A percentile compares a stretch with the other conserved stretches of the same genome.
Evolutionary conservation across 1,140 invertebrate species (phyloP).

Genomic region (Phymastichus coffea): DNA sequence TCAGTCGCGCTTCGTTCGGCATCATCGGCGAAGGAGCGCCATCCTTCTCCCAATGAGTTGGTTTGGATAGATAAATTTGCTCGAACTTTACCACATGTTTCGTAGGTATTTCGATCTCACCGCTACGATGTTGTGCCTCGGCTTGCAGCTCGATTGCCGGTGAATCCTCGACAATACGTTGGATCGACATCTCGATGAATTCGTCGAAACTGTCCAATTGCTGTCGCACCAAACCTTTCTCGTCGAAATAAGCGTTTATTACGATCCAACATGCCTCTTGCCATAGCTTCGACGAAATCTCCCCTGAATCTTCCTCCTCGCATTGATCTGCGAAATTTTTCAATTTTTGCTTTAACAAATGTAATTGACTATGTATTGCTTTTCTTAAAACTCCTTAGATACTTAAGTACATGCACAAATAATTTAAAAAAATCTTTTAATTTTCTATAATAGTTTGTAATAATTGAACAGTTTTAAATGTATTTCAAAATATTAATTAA

Average conservation of each 20-base stretch:
- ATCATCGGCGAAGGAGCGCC: conserved; percentile 97
- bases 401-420: too few relatives aligned
- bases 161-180: conserved; percentile 97
- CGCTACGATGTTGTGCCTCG: conserved; percentile 90
- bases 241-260: conserved; percentile 74
- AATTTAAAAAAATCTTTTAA: too few relatives aligned
- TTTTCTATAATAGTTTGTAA: too few relatives aligned
- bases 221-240: conserved; percentile 96
- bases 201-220: conserved; percentile 99
- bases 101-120: conserved; percentile 83
- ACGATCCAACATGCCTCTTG: conserved; percentile 46
- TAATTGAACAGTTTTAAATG: too few relatives aligned
- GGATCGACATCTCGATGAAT: conserved; percentile 99
- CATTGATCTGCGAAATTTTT: conserved; percentile 2
- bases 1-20: conserved; percentile 93
- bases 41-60: conserved; percentile 99
- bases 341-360: not conserved
- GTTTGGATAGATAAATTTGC: conserved; percentile 97
- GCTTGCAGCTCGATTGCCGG: conserved; percentile 94
- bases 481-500: too few relatives aligned
- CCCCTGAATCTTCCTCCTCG: conserved; percentile 27
- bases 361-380: too few relatives aligned
- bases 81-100: conserved; percentile 95
- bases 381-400: too few relatives aligned
- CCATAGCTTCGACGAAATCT: conserved; percentile 39